Evolutionary conservation across 1,140 invertebrate genomes (phyloP).

Genomic region (Drosophila gunungcola): DNA sequence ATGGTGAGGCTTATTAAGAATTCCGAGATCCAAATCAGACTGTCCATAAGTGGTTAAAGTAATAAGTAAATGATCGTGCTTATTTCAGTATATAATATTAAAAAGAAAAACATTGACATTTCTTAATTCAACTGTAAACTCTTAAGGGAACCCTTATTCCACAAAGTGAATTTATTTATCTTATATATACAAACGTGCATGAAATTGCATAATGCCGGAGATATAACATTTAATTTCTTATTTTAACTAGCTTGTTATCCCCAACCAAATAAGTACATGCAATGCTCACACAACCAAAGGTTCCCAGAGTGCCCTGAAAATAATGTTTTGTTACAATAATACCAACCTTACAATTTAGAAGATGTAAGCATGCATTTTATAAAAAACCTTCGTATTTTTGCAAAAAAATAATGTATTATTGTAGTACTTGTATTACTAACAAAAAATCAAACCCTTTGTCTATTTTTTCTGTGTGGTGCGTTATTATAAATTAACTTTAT

Average conservation of each 20-base stretch:
- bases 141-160: not conserved
- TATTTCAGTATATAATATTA: not conserved
- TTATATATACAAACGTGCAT: not conserved
- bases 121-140: not conserved
- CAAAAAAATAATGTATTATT: conserved; percentile 7
- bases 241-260: conserved; percentile 1
- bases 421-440: conserved; percentile 9
- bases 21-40: not conserved
- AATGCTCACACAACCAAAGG: not conserved
- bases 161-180: conserved; percentile 7
- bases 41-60: not conserved
- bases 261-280: not conserved
- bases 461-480: conserved; percentile 6
- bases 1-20: not conserved
- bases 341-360: not conserved
- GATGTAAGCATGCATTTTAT: conserved; percentile 13
- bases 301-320: conserved; percentile 1
- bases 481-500: not conserved
- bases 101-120: not conserved
- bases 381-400: conserved; percentile 3
- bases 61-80: not conserved
- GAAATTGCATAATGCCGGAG: not conserved
- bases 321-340: conserved; percentile 3
- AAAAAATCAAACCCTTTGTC: not conserved
- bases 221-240: not conserved